phyloP scores from a whole-genome alignment of 2,888 invertebrate genomes.

The Aproaerema taeniolella region DNA sequence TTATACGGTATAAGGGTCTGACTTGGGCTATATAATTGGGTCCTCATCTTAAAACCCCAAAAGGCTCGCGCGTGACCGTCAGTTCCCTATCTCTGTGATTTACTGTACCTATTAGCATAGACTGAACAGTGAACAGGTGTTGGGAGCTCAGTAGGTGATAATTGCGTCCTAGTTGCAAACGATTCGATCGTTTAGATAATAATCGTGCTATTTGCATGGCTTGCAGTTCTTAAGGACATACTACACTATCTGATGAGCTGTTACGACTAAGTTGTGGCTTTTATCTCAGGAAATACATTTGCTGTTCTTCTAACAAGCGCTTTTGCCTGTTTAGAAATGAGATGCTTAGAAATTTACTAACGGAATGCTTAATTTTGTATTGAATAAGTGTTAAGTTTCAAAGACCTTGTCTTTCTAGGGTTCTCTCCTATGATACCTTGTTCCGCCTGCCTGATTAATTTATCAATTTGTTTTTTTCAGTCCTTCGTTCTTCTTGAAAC shows the following conservation, averaged over 20 bases:
- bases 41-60: constrained; percentile 20
- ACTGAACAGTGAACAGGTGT: constrained; percentile 48
- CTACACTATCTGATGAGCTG: constrained; percentile 1
- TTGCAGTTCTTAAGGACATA: constrained; percentile 20
- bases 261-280: not conserved
- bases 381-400: too few species aligned
- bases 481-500: too few species aligned
- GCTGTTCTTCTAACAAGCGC: too few species aligned
- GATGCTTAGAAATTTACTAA: too few species aligned
- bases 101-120: constrained; percentile 39
- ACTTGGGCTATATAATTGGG: constrained; percentile 26
- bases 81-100: constrained; percentile 27
- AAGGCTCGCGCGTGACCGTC: constrained; percentile 29
- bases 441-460: too few species aligned
- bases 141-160: constrained; percentile 35
- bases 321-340: too few species aligned
- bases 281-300: not conserved
- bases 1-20: constrained; percentile 13
- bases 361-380: too few species aligned
- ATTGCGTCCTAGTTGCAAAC: constrained; percentile 46
- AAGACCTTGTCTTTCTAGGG: too few species aligned
- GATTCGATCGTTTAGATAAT: constrained; percentile 53
- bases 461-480: too few species aligned
- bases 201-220: constrained; percentile 44
- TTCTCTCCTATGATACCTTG: too few species aligned